Evolutionary conservation across 2,888 invertebrate species (phyloP).

Genomic region (Tiphia femorata): DNA sequence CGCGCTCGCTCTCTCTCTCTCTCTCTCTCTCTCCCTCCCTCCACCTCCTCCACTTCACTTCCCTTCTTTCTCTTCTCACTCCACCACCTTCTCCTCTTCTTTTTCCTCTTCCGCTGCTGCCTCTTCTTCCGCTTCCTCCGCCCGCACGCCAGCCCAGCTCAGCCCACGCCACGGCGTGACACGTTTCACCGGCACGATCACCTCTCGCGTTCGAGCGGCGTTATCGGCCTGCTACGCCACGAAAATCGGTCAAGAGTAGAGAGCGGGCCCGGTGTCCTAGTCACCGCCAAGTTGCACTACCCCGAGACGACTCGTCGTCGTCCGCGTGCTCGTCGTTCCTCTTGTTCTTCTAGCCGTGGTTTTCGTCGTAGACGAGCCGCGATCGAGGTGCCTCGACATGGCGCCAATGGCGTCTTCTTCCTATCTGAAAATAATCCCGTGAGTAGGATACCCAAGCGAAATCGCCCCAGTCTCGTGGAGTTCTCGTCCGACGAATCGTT

Average conservation of each 20-base stretch:
- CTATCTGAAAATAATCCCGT: constrained; percentile 4
- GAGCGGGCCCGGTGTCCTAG: no score
- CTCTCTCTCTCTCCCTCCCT: neutral
- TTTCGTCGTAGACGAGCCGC: neutral
- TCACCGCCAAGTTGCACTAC: constrained; percentile 35
- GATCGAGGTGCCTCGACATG: neutral
- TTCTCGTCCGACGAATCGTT: neutral
- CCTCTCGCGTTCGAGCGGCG: constrained; percentile 16
- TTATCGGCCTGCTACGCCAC: neutral
- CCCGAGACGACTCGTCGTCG: constrained; percentile 32
- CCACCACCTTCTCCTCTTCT: constrained; percentile 35
- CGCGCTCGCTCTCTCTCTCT: neutral
- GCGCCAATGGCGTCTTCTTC: neutral
- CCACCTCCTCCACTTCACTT: neutral
- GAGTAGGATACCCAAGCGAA: neutral
- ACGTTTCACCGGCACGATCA: constrained; percentile 39
- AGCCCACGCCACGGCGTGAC: constrained; percentile 35
- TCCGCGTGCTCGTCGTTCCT: neutral
- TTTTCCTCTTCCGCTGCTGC: constrained; percentile 7
- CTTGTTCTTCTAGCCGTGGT: neutral
- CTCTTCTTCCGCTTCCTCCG: neutral
- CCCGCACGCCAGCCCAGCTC: constrained; percentile 40
- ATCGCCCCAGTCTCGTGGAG: no score
- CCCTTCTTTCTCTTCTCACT: constrained; percentile 21
- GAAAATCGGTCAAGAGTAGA: no score